Evolutionary conservation across 1,140 invertebrate species (phyloP), one percentile per base, ranked within the genome.

Genomic region (Trachelipus rathkii): DNA sequence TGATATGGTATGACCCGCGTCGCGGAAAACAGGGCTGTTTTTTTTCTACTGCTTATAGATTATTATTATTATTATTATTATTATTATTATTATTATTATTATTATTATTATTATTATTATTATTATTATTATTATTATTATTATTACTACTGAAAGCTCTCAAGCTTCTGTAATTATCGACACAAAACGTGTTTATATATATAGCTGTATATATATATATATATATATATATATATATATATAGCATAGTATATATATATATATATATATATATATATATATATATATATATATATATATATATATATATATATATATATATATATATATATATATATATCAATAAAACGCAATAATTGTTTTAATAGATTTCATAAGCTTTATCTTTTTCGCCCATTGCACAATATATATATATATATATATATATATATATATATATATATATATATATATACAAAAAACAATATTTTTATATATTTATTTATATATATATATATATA

Each of bases 351-450:
- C 33, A 33, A 33, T 33, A 33, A 33, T 33, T 33, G 33, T 33
- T 33, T 33, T 33, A 33, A 6, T 33, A 33, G 1, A 33, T 3
- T 33, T 33, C 6, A 33, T 33, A 33, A 33, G 33, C 33, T 33
- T 33, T 3, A 66, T 1, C 4, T 5, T 66, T 66, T 5, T 66
- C 15, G 21, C 23, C n/a, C 23, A 67, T 67, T 0, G 23, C 10
- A 71, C 24, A 68, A n/a, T 68, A 43, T 33, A 71, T 71, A 71
- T 71, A 43, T 44, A 71, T 71, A 71, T 71, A 6, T 71, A 71
- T 71, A 33, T 43, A 43, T 71, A 33, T 71, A 71, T 71, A 6
- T 71, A 71, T 71, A 33, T 71, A 43, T 71, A 15, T 71, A 71
- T 71, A 6, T 71, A 71, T 71, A 15, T 71, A 43, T 71, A 33